Base-by-base conservation (phyloP, 2,113 vertebrate genomes). In the Phrynocephalus versicolor region DNA sequence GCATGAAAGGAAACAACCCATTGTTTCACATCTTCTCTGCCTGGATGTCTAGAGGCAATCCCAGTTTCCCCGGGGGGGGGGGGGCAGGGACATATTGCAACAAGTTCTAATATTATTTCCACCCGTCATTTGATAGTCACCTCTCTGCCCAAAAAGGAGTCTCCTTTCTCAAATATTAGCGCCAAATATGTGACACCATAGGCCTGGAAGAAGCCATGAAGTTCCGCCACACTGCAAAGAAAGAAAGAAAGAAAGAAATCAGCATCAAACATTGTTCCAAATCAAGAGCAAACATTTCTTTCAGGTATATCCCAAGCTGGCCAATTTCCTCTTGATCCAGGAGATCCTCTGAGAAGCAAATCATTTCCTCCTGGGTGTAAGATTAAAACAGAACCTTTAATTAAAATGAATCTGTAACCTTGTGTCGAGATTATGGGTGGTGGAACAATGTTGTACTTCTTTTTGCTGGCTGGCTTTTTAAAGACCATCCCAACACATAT, bases 111-210 rank as follows among this genome's bases (percentile, higher is more conserved):
- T n/a, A n/a, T n/a, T n/a, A n/a, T n/a, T n/a, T n/a, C n/a, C n/a
- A n/a, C n/a, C n/a, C n/a, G n/a, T n/a, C n/a, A n/a, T n/a, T n/a
- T 51, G 73, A 62, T 72, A 78, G 91, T 94, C 93, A 99, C 98
- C 98, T 99, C 98, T 96, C 97, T 94, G 84, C 97, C 98, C 76
- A 98, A 62, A 0, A 97, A 99, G 37, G 98, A 98, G 37, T 87
- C 25, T 0, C 91, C 86, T 0, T 94, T 89, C 88, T 99, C 98
- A 1, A 99, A 99, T 93, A 99, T 96, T 93, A 99, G 89, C 0
- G 96, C 97, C 94, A 99, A 89, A 89, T 97, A 96, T 6, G 91
- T 88, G 62, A 97, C 95, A 0, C 81, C 92, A 92, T 97, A 98
- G 35, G 94, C 96, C 83, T 96, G 95, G 91, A 98, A 98, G 93